A percentile compares a stretch with the other conserved stretches of the same genome.
Evolutionary conservation across 2,888 invertebrate species (phyloP).

Genomic region (Timema cristinae): DNA sequence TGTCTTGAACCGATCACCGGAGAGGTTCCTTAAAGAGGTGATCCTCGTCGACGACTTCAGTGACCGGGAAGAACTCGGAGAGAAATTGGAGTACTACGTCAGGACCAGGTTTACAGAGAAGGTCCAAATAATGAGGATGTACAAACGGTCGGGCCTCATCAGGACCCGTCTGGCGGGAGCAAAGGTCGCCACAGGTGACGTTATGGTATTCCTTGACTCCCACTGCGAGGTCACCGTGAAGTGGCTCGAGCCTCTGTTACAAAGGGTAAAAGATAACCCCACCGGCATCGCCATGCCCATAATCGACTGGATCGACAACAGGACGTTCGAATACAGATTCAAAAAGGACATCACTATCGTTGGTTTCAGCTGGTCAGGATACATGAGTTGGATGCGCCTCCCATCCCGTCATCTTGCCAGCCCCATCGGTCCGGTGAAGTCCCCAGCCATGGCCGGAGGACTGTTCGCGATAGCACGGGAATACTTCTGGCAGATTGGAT

Average conservation of each 20-base stretch:
- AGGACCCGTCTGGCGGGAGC: conserved; percentile 88
- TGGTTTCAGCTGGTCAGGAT: no score
- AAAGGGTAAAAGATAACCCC: conserved; percentile 74
- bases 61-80: conserved; percentile 65
- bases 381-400: no score
- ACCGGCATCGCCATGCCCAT: conserved; percentile 86
- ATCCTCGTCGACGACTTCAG: conserved; percentile 94
- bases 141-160: conserved; percentile 79
- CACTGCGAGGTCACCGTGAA: conserved; percentile 80
- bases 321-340: conserved; percentile 69
- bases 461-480: conserved; percentile 87
- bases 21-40: conserved; percentile 76
- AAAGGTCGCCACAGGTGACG: conserved; percentile 71
- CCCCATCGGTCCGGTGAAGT: conserved; percentile 42
- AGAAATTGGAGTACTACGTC: conserved; percentile 75
- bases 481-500: conserved; percentile 71
- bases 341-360: conserved; percentile 36
- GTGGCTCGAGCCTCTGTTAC: conserved; percentile 87
- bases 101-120: conserved; percentile 63
- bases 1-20: conserved; percentile 73
- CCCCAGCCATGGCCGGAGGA: conserved; percentile 99
- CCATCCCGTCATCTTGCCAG: no score
- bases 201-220: conserved; percentile 82
- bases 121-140: conserved; percentile 71
- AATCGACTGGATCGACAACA: conserved; percentile 88